Percentiles rank a stretch among this genome's conserved stretches.
These are phyloP conservation scores for Lepidotrigona ventralis DNA, from an alignment of 1,140 invertebrate genomes.

Conservation along the genomic window DNA sequence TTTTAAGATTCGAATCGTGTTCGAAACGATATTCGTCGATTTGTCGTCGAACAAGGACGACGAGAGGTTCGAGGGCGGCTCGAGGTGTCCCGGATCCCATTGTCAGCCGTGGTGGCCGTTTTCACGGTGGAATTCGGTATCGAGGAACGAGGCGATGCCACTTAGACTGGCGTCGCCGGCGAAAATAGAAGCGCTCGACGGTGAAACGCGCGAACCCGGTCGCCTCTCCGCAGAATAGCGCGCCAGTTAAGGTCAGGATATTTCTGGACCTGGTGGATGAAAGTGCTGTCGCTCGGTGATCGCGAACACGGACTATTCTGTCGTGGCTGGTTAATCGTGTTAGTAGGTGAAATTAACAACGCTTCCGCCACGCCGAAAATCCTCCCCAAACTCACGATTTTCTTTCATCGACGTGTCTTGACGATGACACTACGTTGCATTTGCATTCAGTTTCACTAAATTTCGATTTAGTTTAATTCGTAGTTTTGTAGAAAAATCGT, in stretches of 20 bases:
- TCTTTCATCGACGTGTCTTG: too few species aligned
- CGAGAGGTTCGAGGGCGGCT: too few species aligned
- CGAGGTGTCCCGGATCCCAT: too few species aligned
- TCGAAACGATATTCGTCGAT: too few species aligned
- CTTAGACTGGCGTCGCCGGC: neutral
- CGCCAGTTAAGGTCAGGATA: conserved; percentile 49
- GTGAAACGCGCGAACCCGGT: conserved; percentile 20
- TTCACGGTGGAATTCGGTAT: neutral
- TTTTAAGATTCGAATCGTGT: too few species aligned
- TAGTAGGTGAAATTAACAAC: conserved; percentile 1
- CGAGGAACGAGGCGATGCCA: conserved; percentile 21
- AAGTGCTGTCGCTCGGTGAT: conserved; percentile 28
- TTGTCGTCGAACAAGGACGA: too few species aligned
- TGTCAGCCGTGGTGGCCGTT: too few species aligned
- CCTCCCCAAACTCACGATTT: too few species aligned
- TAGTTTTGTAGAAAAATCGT: too few species aligned
- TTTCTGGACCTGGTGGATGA: conserved; percentile 35
- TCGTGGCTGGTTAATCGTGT: neutral
- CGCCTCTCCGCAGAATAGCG: conserved; percentile 20
- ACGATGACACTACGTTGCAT: too few species aligned
- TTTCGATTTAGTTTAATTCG: too few species aligned
- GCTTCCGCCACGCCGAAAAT: neutral
- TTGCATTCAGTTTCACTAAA: too few species aligned
- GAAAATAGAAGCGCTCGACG: conserved; percentile 26
- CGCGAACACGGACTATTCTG: neutral